Evolutionary conservation across 2,888 invertebrate genomes (phyloP).

Genomic region (Drosophila differens): DNA sequence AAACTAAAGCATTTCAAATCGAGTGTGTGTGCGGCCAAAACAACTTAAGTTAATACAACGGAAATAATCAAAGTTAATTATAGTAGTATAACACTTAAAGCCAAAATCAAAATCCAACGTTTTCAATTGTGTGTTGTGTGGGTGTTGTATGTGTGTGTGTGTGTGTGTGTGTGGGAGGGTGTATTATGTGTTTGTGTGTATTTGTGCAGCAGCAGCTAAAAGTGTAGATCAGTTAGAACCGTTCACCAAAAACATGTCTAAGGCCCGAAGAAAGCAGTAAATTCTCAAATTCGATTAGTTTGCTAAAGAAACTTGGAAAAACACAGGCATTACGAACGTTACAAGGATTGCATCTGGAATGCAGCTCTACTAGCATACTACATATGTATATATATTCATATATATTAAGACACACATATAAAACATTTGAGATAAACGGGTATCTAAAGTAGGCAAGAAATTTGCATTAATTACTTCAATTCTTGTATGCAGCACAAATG

Average conservation of each 20-base stretch:
- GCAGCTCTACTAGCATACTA: conserved; percentile 12
- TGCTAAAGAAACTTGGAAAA: background rate
- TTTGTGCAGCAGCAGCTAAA: conserved; percentile 30
- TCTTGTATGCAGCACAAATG: conserved; percentile 10
- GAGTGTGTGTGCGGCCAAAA: conserved; percentile 37
- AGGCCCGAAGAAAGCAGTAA: conserved; percentile 24
- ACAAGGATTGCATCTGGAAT: conserved; percentile 5
- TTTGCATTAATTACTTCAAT: background rate
- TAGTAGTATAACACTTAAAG: conserved; percentile 45
- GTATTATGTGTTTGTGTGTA: background rate
- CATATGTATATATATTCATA: background rate
- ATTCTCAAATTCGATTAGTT: conserved; percentile 20
- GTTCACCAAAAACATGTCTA: conserved; percentile 39
- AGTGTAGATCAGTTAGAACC: conserved; percentile 32
- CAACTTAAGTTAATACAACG: conserved; percentile 44
- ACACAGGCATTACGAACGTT: background rate
- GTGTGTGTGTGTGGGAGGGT: conserved; percentile 5
- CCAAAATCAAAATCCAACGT: conserved; percentile 38
- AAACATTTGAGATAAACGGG: background rate
- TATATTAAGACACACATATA: background rate
- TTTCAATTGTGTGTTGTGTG: conserved; percentile 12
- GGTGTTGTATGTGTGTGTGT: conserved; percentile 4
- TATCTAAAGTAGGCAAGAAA: conserved; percentile 2
- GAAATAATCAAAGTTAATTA: conserved; percentile 39
- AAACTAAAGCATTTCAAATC: conserved; percentile 46